Evolutionary conservation across 1,140 invertebrate genomes (phyloP).

Genomic region (Daktulosphaira vitifoliae): DNA sequence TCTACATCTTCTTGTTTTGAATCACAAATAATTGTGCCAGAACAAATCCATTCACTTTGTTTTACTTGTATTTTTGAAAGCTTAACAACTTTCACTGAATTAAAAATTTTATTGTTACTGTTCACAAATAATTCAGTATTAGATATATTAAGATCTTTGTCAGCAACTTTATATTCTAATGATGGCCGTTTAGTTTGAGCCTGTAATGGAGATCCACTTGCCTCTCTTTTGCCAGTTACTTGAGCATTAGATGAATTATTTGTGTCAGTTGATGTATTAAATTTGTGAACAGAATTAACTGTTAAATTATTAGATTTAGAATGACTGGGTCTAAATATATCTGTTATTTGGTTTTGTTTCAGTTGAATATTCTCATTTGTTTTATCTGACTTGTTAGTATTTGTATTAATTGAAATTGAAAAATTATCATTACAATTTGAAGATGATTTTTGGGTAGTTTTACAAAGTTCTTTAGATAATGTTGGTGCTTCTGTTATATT

Average conservation of each 20-base stretch:
- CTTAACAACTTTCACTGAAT: not conserved
- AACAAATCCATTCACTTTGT: constrained; percentile 28
- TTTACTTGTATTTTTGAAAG: constrained; percentile 27
- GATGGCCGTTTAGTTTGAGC: constrained; percentile 2
- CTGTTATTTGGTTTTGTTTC: constrained; percentile 12
- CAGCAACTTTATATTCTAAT: not conserved
- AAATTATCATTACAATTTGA: too few relatives aligned
- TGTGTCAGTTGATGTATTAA: not conserved
- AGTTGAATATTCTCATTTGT: too few relatives aligned
- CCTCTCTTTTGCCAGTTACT: not conserved
- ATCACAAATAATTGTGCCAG: not conserved
- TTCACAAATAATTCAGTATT: not conserved
- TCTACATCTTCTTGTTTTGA: constrained; percentile 7
- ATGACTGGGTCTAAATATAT: constrained; percentile 5
- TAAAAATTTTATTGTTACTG: not conserved
- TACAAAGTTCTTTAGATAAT: not conserved
- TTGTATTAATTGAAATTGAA: not conserved
- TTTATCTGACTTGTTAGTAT: not conserved
- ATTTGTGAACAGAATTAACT: not conserved
- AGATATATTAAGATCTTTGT: not conserved
- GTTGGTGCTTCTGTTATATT: not conserved
- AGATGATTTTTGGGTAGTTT: too few relatives aligned
- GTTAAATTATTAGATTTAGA: not conserved
- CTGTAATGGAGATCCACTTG: constrained; percentile 11
- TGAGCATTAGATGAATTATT: not conserved